phyloP scores from a whole-genome alignment of 1,140 invertebrate genomes.

The Danaus melanippus region DNA sequence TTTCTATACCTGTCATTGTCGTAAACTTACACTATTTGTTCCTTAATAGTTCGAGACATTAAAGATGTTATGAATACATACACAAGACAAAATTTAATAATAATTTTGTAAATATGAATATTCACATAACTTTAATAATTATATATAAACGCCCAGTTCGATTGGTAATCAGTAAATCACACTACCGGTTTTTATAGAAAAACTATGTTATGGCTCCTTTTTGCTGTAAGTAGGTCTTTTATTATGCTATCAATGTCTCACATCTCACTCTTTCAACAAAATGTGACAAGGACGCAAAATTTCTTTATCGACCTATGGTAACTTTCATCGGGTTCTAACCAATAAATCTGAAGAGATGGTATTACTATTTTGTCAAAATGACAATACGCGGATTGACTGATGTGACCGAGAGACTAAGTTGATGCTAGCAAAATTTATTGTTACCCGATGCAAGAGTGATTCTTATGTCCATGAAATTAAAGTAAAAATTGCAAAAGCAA shows the following conservation, averaged over 20 bases:
- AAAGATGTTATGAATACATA: no score
- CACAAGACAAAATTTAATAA: no score
- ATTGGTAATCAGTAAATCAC: no score
- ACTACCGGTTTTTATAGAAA: constrained; percentile 28
- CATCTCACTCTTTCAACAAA: constrained; percentile 19
- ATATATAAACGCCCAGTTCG: no score
- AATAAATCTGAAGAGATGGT: constrained; percentile 63
- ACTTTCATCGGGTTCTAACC: constrained; percentile 60
- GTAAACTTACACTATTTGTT: no score
- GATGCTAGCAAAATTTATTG: constrained; percentile 35
- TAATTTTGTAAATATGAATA: no score
- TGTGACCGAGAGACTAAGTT: constrained; percentile 66
- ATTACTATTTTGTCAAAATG: constrained; percentile 67
- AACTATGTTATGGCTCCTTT: constrained; percentile 54
- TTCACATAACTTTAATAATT: no score
- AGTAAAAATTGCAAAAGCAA: constrained; percentile 13
- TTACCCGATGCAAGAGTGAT: constrained; percentile 18
- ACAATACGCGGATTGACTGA: constrained; percentile 70
- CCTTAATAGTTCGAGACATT: no score
- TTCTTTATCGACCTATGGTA: constrained; percentile 45
- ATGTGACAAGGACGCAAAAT: constrained; percentile 28
- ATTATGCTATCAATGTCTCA: constrained; percentile 25
- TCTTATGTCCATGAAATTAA: constrained; percentile 17
- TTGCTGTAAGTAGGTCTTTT: constrained; percentile 58
- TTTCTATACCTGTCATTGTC: no score